Base-by-base conservation (phyloP, 64 coral and sea anemone species). In the Stichodactyla mertensii region DNA sequence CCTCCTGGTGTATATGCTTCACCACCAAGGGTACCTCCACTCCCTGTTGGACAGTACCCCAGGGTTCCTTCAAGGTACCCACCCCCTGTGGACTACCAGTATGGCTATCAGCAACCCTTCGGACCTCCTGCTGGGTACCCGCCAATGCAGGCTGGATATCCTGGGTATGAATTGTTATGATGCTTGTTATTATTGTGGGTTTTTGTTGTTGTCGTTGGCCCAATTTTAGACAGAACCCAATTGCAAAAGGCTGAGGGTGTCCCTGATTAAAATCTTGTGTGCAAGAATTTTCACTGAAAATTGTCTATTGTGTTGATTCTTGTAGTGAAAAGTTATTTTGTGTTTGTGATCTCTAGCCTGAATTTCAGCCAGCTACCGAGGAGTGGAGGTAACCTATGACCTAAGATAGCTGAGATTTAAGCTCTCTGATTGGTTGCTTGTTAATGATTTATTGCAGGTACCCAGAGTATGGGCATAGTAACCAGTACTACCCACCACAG, bases 401-500 rank as follows among this genome's bases (percentile, higher is more conserved):
- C 1, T 45, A 45, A 45, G 36, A 45, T 45, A 4, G 3, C 36
- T 45, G 36, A 45, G 3, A 45, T 45, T 45, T 45, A 45, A 45
- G 3, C 36, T 45, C 36, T 3, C 36, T 4, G 36, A 45, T 45
- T 45, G 36, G 36, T 45, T 45, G 36, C 36, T 45, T 45, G 36
- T 45, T 45, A 3, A 45, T 45, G 1, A 58, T 2, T 31, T 28
- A 10, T 27, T 85, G 28, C 55, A 61, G 60, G 7, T 61, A 85
- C 16, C 83, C 20, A 13, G 60, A 19, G 22, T 85, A 85, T 61
- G 57, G 16, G 20, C 27, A 57, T 20, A 52, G 12, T 51, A 55
- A 85, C 60, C 83, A 15, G 14, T 55, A 81, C 51, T 81, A 85
- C 23, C 83, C 83, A 85, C 57, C 57, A 62, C 54, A 36, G 8